Evolutionary conservation across 2,888 invertebrate species (phyloP), one percentile per base, ranked within the genome.

Genomic region (Ptilodon capucinus): DNA sequence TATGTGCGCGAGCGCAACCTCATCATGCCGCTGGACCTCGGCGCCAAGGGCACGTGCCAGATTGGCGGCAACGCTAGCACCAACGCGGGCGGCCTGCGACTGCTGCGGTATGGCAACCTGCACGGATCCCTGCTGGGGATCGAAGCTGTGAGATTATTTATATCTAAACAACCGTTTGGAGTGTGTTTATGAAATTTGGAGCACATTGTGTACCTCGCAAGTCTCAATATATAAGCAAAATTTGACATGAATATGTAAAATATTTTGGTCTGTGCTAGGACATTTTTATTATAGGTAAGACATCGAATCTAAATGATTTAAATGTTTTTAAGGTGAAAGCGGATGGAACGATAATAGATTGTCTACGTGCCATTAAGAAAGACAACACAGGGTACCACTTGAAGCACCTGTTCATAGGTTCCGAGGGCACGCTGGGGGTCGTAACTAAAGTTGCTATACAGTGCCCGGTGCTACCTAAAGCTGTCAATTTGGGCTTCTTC

Each of bases 361-460:
- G 97, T 51, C 92, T 99, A 77, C 95, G 94, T 48, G 92, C 95
- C 0, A 92, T 99, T 65, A 96, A 97, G 76, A 99, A 99, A 81
- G 99, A 99, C 81, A 99, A 99, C 81, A 99, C 99, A 0, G 99
- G 99, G 0, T 98, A 98, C 78, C 98, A 99, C 77, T 86, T 99
- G 66, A 98, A 98, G 76, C 98, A 99, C 84, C 84, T 99, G 51
- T 99, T 99, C 77, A 97, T 99, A 66, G 99, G 99, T 11, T 97
- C 98, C 0, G 99, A 99, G 89, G 99, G 99, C 40, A 98, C 98
- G 0, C 89, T 99, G 43, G 99, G 99, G 11, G 81, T 99, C 4
- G 95, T 99, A 6, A 99, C 99, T 0, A 97, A 97, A 86, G 94
- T 98, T 4, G 95, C 97, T 2, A 94, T 99, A 52, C 94, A 97